phyloP scores from a whole-genome alignment of 2,113 vertebrate species.

The Sylvicapra grimmia region DNA sequence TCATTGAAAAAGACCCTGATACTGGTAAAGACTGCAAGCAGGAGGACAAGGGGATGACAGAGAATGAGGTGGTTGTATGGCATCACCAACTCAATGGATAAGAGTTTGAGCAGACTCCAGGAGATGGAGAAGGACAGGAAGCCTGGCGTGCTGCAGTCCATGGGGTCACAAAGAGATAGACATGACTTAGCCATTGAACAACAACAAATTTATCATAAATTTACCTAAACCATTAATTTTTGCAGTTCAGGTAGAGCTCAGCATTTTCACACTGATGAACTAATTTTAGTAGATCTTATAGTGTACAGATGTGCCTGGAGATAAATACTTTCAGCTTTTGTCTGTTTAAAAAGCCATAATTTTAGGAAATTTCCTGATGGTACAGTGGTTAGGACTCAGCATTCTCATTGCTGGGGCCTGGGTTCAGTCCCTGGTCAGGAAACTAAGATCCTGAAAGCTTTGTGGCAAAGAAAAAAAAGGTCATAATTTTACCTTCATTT shows the following conservation, averaged over 20 bases:
- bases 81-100: neutral
- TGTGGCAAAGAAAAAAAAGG: neutral
- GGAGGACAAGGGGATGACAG: neutral
- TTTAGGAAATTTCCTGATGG: neutral
- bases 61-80: neutral
- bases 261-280: conserved; percentile 45
- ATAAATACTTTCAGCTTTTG: conserved; percentile 6
- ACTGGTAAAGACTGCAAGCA: neutral
- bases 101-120: neutral
- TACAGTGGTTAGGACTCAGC: neutral
- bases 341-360: neutral
- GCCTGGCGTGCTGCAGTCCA: neutral
- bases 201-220: conserved; percentile 61
- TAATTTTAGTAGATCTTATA: neutral
- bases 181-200: neutral
- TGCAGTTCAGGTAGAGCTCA: conserved; percentile 63
- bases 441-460: neutral
- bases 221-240: conserved; percentile 64
- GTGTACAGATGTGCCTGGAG: neutral
- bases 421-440: neutral
- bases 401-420: neutral
- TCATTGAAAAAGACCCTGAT: neutral
- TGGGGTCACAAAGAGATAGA: neutral
- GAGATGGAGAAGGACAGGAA: neutral
- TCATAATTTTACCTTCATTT: neutral